These are phyloP conservation scores for Stenolophus ochropezus DNA, from an alignment of 2,888 invertebrate species.

Conservation along the genomic window DNA sequence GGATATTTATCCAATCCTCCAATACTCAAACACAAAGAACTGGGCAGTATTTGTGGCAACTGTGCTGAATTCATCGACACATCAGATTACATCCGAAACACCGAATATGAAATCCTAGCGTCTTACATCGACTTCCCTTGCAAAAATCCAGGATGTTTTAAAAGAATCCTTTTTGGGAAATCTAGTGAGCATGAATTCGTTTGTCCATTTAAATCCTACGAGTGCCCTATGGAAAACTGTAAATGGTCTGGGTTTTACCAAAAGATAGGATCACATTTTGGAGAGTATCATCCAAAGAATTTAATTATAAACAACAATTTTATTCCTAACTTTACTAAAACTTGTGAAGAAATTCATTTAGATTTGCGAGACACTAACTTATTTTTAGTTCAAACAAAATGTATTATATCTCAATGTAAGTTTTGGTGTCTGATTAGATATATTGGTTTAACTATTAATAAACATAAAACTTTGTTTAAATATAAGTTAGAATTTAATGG, in stretches of 20 bases:
- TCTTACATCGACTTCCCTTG: conserved; percentile 51
- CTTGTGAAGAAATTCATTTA: conserved; percentile 22
- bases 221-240: conserved; percentile 37
- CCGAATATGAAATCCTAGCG: conserved; percentile 50
- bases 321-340: conserved; percentile 29
- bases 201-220: conserved; percentile 49
- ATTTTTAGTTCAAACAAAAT: conserved; percentile 47
- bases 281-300: background rate
- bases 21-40: conserved; percentile 46
- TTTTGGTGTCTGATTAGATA: conserved; percentile 49
- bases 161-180: conserved; percentile 35
- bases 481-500: conserved; percentile 49
- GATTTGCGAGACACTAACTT: background rate
- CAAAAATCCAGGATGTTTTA: conserved; percentile 41
- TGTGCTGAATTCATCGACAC: conserved; percentile 33
- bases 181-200: conserved; percentile 32
- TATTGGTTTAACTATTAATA: conserved; percentile 19
- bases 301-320: conserved; percentile 33
- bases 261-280: conserved; percentile 41
- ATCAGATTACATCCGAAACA: conserved; percentile 33
- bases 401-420: conserved; percentile 34
- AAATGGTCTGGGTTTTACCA: conserved; percentile 34
- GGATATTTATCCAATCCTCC: conserved; percentile 50
- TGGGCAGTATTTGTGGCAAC: conserved; percentile 50
- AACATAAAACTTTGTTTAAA: conserved; percentile 13